Conservation (phyloP, 2,797 vertebrate genomes). For the Phataginus tricuspis region DNA sequence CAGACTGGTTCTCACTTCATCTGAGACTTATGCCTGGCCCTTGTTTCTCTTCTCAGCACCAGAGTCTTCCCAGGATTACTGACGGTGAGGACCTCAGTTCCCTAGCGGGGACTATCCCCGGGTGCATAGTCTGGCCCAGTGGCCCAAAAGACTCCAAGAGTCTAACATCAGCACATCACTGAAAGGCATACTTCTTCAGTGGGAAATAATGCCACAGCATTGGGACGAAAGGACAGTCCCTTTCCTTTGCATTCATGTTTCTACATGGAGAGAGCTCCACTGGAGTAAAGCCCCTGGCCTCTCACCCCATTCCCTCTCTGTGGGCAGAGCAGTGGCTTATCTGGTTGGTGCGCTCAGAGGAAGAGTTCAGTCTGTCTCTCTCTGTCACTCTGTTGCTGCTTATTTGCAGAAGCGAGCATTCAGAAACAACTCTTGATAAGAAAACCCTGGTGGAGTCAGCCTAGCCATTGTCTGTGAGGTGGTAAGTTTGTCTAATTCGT, state of each 20-base stretch:
- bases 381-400: not conserved
- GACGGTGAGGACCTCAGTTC: not conserved
- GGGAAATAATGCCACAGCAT: not conserved
- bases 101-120: not conserved
- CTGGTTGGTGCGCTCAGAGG: not conserved
- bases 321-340: not conserved
- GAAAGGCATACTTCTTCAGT: not conserved
- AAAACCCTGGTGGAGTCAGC: not conserved
- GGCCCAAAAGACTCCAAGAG: not conserved
- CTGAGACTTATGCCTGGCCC: not conserved
- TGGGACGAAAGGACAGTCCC: not conserved
- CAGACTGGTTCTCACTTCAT: not conserved
- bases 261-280: not conserved
- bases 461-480: not conserved
- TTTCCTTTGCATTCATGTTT: not conserved
- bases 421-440: not conserved
- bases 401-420: not conserved
- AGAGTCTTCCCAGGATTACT: not conserved
- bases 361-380: not conserved
- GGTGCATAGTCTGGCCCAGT: not conserved
- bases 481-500: not conserved
- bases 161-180: not conserved
- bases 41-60: not conserved
- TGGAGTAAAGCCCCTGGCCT: fast-evolving
- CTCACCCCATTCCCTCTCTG: no score